These are phyloP conservation scores for Lithodes maja DNA, from an alignment of 2,888 invertebrate species.

Conservation along the genomic window DNA sequence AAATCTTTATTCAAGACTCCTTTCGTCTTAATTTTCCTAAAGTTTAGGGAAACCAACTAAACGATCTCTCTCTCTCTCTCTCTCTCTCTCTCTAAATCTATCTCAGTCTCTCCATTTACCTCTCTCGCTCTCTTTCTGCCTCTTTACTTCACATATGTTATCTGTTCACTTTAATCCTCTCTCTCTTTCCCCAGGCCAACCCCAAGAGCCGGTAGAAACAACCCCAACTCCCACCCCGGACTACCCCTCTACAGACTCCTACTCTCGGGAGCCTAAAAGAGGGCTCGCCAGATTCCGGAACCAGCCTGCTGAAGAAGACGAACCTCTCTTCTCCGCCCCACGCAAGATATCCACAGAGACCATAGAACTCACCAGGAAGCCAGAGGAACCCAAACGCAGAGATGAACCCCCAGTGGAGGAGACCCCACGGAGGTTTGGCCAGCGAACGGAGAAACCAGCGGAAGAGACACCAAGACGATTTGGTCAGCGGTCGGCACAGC, in stretches of 20 bases:
- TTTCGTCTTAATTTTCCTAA: too few relatives aligned
- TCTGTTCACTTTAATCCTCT: too few relatives aligned
- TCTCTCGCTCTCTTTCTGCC: too few relatives aligned
- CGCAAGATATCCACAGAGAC: slow-evolving; percentile 26
- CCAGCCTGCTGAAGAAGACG: not conserved
- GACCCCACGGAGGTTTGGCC: slow-evolving; percentile 1
- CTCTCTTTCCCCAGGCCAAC: not conserved
- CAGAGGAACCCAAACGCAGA: slow-evolving; percentile 30
- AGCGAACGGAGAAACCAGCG: not conserved
- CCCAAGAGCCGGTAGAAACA: not conserved
- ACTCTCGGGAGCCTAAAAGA: slow-evolving; percentile 7
- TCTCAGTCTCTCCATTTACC: too few relatives aligned
- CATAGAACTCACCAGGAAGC: not conserved
- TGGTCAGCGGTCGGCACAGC: not conserved
- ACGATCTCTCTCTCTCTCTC: too few relatives aligned
- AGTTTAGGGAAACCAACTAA: too few relatives aligned
- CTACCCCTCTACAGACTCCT: slow-evolving; percentile 6
- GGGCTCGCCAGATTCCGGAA: not conserved
- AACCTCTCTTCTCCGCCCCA: not conserved
- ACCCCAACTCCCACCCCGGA: not conserved
- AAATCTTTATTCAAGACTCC: too few relatives aligned
- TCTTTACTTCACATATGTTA: too few relatives aligned
- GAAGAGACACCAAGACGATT: not conserved
- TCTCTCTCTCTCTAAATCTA: too few relatives aligned
- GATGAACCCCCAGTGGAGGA: not conserved